Evolutionary conservation across 2,797 vertebrate species (phyloP).

Genomic region (Peromyscus aztecus): DNA sequence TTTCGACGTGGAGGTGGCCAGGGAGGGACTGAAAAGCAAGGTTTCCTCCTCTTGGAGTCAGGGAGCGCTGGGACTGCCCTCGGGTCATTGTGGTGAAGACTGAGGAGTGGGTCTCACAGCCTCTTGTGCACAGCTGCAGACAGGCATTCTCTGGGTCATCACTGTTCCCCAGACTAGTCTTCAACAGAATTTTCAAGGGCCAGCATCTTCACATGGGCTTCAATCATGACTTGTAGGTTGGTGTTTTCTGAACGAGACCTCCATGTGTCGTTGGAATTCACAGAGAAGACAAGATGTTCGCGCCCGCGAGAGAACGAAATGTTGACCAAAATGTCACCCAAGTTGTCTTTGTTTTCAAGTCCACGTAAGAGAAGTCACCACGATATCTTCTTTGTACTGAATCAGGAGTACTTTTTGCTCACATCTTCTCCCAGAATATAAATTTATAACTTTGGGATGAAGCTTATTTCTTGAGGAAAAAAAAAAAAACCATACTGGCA

Average conservation of each 20-base stretch:
- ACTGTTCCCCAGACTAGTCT: not conserved
- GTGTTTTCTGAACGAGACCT: constrained; percentile 2
- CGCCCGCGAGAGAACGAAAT: not conserved
- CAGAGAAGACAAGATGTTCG: not conserved
- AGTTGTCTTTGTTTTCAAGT: not conserved
- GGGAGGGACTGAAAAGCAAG: not conserved
- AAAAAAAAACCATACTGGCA: constrained; percentile 76
- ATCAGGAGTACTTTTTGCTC: constrained; percentile 63
- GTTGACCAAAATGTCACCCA: not conserved
- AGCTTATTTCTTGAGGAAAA: constrained; percentile 79
- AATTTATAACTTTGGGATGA: constrained; percentile 80
- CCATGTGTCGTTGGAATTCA: not conserved
- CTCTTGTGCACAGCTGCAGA: not conserved
- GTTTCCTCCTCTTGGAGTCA: not conserved
- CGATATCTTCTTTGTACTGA: constrained; percentile 52
- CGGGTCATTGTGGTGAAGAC: not conserved
- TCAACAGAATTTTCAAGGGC: constrained; percentile 44
- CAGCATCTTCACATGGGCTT: not conserved
- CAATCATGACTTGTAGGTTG: not conserved
- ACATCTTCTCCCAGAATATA: constrained; percentile 63
- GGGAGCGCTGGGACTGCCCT: not conserved
- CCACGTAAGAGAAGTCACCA: not conserved
- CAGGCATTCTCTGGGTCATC: not conserved
- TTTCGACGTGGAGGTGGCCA: not conserved
- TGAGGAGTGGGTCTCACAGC: not conserved